Evolutionary conservation across 1,140 invertebrate species (phyloP), one percentile per base, ranked within the genome.

Genomic region (Linepithema humile): DNA sequence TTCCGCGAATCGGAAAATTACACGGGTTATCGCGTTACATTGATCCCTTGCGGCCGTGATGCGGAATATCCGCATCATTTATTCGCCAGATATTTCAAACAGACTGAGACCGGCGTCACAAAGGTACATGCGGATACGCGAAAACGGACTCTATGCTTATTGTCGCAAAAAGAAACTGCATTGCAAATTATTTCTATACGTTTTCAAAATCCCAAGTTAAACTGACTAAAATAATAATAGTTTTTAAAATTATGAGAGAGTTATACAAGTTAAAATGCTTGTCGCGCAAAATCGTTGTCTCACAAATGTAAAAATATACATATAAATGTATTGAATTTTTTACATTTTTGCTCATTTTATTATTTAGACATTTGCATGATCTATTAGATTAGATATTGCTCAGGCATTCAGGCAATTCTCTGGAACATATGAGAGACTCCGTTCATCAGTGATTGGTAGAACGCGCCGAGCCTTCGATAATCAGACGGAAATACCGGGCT

Each of bases 381-480:
- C 15, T 17, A 43, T 9, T 59, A 60, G 17, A 74, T 74, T 29
- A 74, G 23, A 73, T 43, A 59, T 7, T 59, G 23, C 15, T 59
- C 35, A 26, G 35, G 38, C 23, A 57, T 73, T 73, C 50, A 57
- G 53, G 40, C 53, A 43, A 57, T 73, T 32, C 15, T 7, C 4
- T 73, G 15, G 69, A 73, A 73, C 32, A 23, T 43, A 17, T 59
- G 53, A 57, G 48, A 17, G 35, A 59, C 23, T 38, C 17, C n/a
- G 35, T 40, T 74, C 35, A 43, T 3, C 35, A 43, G 10, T 59
- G 70, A 59, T 74, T 74, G 53, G 53, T 38, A 74, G 72, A 74
- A 57, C 32, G 35, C 17, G 26, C 5, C 10, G 17, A 43, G 72
- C 26, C 70, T 59, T 59, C 38, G 38, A 74, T 74, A 59, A 74